Evolutionary conservation across 2,797 vertebrate species (phyloP), one percentile per base, ranked within the genome.

Genomic region (Acestrorhynchus altus): DNA sequence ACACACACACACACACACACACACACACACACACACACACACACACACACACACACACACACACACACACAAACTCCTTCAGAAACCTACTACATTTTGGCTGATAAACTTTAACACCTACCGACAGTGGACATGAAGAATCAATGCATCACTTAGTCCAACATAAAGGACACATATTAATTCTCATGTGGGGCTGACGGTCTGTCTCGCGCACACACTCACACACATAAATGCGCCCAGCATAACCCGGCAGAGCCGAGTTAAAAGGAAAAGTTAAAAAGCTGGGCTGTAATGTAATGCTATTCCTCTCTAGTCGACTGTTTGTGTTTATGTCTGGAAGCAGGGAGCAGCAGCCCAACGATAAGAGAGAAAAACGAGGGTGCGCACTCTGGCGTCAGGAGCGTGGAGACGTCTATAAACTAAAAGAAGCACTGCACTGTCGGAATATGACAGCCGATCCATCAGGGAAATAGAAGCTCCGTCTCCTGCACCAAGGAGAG

Each of bases 401-500:
- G 85, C 87, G 88, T 91, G 90, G 89, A 88, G 88, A 88, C 83
- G 82, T 92, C 94, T 89, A 89, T 93, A 92, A 95, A 92, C 88
- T 88, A 88, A 91, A 93, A 91, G 89, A 92, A 94, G 89, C 80
- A 84, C 88, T 82, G 85, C 87, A 82, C 90, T 93, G 89, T 93
- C 82, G 67, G 81, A 84, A 89, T 87, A 90, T 94, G 94, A 93
- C 94, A 94, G 91, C 89, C 88, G 83, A 96, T 96, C 93, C 93
- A 94, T 96, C 95, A 95, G 89, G 88, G 92, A 93, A 96, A 96
- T 93, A 88, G 94, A 95, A 90, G 89, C 91, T 87, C 91, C 91
- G 92, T 93, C 94, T 94, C 79, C 75, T 85, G 86, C 86, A 89
- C 90, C 90, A 93, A 92, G 95, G 93, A 94, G 93, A 92, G 89